Evolutionary conservation across 1,140 invertebrate genomes (phyloP).

Genomic region (Caenorhabditis tropicalis): DNA sequence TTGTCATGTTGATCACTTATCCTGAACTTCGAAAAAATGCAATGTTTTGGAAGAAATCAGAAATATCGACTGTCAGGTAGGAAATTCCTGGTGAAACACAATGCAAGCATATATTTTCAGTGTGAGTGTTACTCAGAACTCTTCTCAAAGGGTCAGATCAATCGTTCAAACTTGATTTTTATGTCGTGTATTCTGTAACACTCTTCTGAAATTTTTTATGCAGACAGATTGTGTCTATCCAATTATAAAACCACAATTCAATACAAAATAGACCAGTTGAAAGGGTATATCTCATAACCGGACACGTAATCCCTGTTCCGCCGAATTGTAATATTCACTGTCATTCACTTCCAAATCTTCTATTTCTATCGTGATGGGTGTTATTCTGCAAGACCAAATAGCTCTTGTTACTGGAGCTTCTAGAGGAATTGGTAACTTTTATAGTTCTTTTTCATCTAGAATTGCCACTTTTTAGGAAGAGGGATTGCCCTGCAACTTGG

Average conservation of each 20-base stretch:
- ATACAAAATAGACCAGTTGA: not conserved
- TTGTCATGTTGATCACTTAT: not conserved
- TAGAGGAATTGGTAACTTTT: conserved; percentile 70
- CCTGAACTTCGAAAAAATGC: not conserved
- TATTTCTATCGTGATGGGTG: not conserved
- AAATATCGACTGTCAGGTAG: not conserved
- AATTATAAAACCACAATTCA: not conserved
- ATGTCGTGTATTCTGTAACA: not conserved
- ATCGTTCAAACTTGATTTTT: not conserved
- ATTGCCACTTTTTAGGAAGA: not conserved
- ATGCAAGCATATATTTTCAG: not conserved
- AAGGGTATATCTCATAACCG: conserved; percentile 18
- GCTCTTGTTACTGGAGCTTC: conserved; percentile 73
- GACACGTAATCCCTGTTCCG: not conserved
- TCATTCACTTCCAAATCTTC: not conserved
- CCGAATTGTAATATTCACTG: not conserved
- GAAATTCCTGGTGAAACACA: not conserved
- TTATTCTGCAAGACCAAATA: conserved; percentile 68
- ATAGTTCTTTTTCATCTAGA: not conserved
- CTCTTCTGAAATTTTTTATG: no score
- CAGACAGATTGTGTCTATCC: no score
- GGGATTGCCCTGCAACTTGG: conserved; percentile 54
- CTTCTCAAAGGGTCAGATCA: not conserved
- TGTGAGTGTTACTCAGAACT: not conserved
- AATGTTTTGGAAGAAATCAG: not conserved